Evolutionary conservation across 1,140 invertebrate genomes (phyloP).

Genomic region (Carcinoscorpius rotundicauda): DNA sequence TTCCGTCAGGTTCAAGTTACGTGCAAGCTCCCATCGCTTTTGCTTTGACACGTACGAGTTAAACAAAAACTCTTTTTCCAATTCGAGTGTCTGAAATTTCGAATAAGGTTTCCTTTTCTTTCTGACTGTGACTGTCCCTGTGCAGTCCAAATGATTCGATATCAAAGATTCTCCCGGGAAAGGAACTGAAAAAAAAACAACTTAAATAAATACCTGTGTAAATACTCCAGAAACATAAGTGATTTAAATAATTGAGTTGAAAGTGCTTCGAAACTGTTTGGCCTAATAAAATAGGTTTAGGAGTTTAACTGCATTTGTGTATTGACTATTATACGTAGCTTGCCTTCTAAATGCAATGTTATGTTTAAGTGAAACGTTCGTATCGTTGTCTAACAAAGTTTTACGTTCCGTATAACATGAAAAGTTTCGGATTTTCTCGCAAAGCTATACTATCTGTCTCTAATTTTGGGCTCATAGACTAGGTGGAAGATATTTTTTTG

Average conservation of each 20-base stretch:
- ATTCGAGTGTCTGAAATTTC: slow-evolving; percentile 88
- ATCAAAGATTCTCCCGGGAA: slow-evolving; percentile 42
- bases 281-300: no score
- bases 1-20: slow-evolving; percentile 84
- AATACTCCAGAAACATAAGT: slow-evolving; percentile 3
- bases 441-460: no score
- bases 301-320: no score
- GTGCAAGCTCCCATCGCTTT: slow-evolving; percentile 88
- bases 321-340: no score
- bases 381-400: no score
- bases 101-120: slow-evolving; percentile 97
- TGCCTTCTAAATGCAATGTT: no score
- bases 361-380: no score
- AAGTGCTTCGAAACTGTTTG: not conserved
- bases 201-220: slow-evolving; percentile 11
- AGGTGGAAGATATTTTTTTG: no score
- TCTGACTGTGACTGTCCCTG: slow-evolving; percentile 64
- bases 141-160: slow-evolving; percentile 78
- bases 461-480: no score
- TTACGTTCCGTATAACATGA: no score
- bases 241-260: slow-evolving; percentile 5
- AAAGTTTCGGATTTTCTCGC: no score
- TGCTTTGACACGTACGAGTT: slow-evolving; percentile 96
- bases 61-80: slow-evolving; percentile 94
- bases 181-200: slow-evolving; percentile 33